phyloP scores from a whole-genome alignment of 2,113 vertebrate species.

The Toxotes jaculatrix region DNA sequence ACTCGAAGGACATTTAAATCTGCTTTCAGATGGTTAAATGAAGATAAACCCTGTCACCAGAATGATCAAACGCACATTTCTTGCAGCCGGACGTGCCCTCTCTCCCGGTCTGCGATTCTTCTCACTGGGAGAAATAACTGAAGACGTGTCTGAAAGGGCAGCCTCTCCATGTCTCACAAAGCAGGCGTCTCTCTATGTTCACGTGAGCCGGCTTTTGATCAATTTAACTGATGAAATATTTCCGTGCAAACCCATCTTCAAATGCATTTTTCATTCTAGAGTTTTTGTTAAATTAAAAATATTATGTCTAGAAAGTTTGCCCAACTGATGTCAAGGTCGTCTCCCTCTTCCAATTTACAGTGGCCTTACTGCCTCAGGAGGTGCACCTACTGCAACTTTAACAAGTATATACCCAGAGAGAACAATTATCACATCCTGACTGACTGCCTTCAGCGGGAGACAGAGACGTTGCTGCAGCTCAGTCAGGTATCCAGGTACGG shows the following conservation, averaged over 20 bases:
- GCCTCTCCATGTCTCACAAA: constrained; percentile 13
- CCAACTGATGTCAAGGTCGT: neutral
- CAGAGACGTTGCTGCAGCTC: constrained; percentile 85
- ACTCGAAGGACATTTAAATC: neutral
- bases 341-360: constrained; percentile 71
- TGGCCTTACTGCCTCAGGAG: constrained; percentile 95
- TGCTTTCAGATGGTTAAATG: neutral
- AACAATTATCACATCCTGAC: constrained; percentile 83
- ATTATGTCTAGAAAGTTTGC: neutral
- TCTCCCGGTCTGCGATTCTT: constrained; percentile 15
- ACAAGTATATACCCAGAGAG: constrained; percentile 89
- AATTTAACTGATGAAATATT: neutral
- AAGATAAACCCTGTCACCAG: neutral
- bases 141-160: neutral
- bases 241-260: neutral
- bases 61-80: constrained; percentile 29
- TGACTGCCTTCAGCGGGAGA: constrained; percentile 87
- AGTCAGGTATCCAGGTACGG: constrained; percentile 88
- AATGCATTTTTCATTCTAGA: neutral
- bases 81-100: constrained; percentile 7
- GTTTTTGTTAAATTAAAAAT: too few species aligned
- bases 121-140: constrained; percentile 4
- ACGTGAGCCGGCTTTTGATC: constrained; percentile 75
- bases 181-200: constrained; percentile 84
- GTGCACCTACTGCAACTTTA: constrained; percentile 96